Percentiles rank a stretch among this genome's conserved stretches.
Conservation (phyloP, 2,113 vertebrate genomes). For the Fulmarus glacialis region DNA sequence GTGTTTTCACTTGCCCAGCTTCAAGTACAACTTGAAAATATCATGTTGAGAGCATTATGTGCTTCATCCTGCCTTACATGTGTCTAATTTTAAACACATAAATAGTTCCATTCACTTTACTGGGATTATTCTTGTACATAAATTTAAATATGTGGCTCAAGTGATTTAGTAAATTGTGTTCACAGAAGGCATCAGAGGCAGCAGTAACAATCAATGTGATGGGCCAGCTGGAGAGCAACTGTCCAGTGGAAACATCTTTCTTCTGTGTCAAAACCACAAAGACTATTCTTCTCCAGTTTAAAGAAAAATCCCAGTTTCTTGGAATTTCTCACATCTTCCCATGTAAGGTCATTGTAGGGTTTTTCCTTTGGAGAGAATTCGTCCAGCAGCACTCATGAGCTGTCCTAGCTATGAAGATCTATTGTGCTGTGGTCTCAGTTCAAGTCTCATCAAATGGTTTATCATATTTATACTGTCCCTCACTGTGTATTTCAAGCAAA, state of each 20-base stretch:
- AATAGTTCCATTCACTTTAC: conserved; percentile 8
- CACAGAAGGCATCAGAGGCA: neutral
- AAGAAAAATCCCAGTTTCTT: neutral
- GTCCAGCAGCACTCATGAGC: neutral
- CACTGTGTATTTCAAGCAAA: neutral
- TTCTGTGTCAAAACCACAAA: neutral
- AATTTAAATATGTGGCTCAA: neutral
- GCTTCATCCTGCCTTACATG: neutral
- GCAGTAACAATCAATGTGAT: neutral
- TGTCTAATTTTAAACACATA: conserved; percentile 14
- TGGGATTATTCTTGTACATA: neutral
- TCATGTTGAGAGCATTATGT: neutral
- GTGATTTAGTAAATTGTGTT: neutral
- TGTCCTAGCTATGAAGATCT: neutral
- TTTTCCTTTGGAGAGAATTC: neutral
- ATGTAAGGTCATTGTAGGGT: neutral
- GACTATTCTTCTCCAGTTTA: neutral
- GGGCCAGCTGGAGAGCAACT: neutral
- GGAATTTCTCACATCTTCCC: neutral
- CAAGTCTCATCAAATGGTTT: neutral
- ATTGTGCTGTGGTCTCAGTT: neutral
- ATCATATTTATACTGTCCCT: neutral
- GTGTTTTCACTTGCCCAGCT: neutral
- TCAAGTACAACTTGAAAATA: neutral
- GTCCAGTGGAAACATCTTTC: neutral